Evolutionary conservation across 2,113 vertebrate genomes (phyloP).

Genomic region (Sturnira hondurensis): DNA sequence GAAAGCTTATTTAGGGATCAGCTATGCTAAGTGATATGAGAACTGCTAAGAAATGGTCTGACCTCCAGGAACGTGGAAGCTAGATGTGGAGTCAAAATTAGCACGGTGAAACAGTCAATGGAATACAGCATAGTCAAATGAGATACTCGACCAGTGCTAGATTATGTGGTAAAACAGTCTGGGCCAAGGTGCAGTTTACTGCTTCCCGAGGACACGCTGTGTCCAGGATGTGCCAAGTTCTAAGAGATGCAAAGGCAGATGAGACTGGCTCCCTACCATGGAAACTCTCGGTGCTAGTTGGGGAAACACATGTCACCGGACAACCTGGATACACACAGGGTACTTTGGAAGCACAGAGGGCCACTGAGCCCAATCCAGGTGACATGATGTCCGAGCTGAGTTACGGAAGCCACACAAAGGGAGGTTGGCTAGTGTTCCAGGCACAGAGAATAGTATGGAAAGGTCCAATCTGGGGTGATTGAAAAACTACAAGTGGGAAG

Average conservation of each 20-base stretch:
- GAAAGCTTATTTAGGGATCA: background rate
- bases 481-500: background rate
- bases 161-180: background rate
- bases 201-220: background rate
- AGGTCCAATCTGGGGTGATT: background rate
- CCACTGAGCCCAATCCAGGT: background rate
- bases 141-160: background rate
- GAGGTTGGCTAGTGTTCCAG: background rate
- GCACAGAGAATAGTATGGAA: background rate
- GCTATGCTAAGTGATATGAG: background rate
- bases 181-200: background rate
- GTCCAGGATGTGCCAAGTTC: background rate
- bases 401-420: background rate
- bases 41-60: background rate
- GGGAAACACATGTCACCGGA: background rate
- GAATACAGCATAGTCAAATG: background rate
- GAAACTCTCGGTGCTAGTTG: background rate
- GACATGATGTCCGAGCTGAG: background rate
- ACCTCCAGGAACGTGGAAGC: background rate
- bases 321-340: background rate
- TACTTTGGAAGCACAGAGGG: background rate
- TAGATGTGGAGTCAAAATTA: background rate
- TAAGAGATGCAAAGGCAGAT: background rate
- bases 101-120: background rate
- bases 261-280: background rate